Evolutionary conservation across 2,888 invertebrate genomes (phyloP).

Genomic region (Morpho deidamia): DNA sequence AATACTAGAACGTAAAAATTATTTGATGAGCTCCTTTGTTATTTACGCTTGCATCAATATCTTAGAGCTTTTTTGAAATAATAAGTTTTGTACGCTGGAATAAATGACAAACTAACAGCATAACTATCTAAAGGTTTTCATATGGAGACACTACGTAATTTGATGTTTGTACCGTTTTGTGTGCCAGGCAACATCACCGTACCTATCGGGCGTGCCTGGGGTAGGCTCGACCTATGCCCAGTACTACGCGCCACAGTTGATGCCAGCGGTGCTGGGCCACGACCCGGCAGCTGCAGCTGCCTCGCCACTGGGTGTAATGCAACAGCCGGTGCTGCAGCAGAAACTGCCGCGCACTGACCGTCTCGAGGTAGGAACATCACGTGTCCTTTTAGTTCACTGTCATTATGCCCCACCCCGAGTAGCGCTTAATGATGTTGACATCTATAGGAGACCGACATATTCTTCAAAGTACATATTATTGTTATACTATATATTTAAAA

Average conservation of each 20-base stretch:
- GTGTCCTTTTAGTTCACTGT: constrained; percentile 43
- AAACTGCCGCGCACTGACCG: constrained; percentile 97
- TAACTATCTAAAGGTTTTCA: not conserved
- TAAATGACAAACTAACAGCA: not conserved
- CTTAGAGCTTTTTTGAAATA: constrained; percentile 5
- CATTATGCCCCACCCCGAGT: constrained; percentile 39
- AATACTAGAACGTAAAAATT: constrained; percentile 24
- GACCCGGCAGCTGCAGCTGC: constrained; percentile 87
- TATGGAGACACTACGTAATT: not conserved
- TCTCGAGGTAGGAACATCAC: constrained; percentile 89
- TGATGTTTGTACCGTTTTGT: constrained; percentile 10
- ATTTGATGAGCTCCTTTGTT: constrained; percentile 16
- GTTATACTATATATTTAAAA: not conserved
- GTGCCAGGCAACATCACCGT: constrained; percentile 91
- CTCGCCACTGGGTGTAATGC: constrained; percentile 91
- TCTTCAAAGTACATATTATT: not conserved
- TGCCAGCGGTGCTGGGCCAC: constrained; percentile 93
- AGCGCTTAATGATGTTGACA: constrained; percentile 57
- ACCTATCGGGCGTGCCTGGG: constrained; percentile 94
- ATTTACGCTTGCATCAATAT: constrained; percentile 14
- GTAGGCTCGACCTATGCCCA: constrained; percentile 94
- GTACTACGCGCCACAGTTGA: constrained; percentile 93
- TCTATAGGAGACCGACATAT: constrained; percentile 52
- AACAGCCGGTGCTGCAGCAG: constrained; percentile 92
- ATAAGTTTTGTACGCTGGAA: not conserved